Evolutionary conservation across 2,888 invertebrate genomes (phyloP).

Genomic region (Geophilus truncorum): DNA sequence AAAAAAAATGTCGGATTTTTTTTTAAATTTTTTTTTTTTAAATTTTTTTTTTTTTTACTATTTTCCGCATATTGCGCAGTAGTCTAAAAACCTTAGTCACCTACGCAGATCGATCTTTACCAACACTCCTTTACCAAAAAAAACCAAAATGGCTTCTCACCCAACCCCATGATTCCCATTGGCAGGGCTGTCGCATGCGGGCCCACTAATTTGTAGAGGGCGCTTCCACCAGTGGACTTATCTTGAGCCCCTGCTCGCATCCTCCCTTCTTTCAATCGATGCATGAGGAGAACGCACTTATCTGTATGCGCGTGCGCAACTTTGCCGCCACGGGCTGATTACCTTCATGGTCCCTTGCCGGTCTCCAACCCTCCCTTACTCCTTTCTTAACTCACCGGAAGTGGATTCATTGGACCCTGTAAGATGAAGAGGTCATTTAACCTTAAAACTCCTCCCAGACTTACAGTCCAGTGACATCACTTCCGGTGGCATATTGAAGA

Average conservation of each 20-base stretch:
- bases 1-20: too few relatives aligned
- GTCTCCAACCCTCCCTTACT: not conserved
- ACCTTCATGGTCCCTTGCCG: not conserved
- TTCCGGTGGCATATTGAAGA: too few relatives aligned
- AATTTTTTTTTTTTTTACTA: too few relatives aligned
- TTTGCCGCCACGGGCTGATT: slow-evolving; percentile 10
- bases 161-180: not conserved
- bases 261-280: slow-evolving; percentile 3
- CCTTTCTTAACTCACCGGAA: not conserved
- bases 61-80: not conserved
- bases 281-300: not conserved
- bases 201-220: slow-evolving; percentile 10
- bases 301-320: slow-evolving; percentile 10
- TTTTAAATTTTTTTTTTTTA: too few relatives aligned
- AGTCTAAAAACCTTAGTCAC: not conserved
- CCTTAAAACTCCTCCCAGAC: too few relatives aligned
- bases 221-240: not conserved
- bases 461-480: too few relatives aligned
- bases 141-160: not conserved
- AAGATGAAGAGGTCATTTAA: slow-evolving; percentile 5
- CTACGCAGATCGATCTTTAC: not conserved
- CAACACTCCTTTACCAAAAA: too few relatives aligned
- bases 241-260: not conserved
- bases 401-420: not conserved
- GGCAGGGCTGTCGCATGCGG: not conserved